These are phyloP conservation scores for Tragelaphus imberbis DNA, from an alignment of 2,113 vertebrate genomes.

Conservation along the genomic window DNA sequence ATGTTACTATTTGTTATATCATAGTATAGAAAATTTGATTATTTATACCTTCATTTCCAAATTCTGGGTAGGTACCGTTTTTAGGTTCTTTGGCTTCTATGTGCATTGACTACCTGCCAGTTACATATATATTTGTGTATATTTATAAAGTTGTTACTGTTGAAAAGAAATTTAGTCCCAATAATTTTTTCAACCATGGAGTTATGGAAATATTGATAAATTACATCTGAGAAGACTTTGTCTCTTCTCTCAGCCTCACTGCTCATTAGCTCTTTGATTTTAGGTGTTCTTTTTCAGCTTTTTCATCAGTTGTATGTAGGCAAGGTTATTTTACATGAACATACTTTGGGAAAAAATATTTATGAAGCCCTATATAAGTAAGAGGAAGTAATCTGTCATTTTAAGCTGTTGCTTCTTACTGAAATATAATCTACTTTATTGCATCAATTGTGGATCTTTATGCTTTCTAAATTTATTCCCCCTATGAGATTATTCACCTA, in stretches of 20 bases:
- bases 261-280: neutral
- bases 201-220: neutral
- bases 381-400: neutral
- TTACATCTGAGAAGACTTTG: neutral
- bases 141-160: neutral
- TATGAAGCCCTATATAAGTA: neutral
- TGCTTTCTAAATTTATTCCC: neutral
- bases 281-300: neutral
- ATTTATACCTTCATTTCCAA: conserved; percentile 8
- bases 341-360: neutral
- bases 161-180: neutral
- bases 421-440: neutral
- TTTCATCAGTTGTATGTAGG: neutral
- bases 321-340: neutral
- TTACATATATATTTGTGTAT: neutral
- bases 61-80: neutral
- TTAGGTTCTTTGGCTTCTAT: neutral
- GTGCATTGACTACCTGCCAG: neutral
- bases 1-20: neutral
- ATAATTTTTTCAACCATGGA: neutral
- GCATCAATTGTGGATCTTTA: neutral
- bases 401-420: neutral
- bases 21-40: neutral
- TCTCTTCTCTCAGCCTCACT: neutral
- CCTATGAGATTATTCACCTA: neutral